Base-by-base conservation (phyloP, 2,888 invertebrate genomes). In the Hirtodrosophila trivittata region DNA sequence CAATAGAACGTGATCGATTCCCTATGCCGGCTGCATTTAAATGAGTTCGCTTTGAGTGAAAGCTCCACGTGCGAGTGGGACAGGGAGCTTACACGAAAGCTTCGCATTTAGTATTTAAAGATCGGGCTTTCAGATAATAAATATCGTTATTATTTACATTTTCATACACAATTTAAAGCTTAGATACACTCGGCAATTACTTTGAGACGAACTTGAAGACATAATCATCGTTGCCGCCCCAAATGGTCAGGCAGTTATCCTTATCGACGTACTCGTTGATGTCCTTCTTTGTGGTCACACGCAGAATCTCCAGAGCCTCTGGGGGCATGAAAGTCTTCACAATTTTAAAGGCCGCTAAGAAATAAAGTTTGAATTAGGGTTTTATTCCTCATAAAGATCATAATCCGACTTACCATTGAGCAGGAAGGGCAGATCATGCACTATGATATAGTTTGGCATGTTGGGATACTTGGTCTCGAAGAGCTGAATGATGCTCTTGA, bases 391-490 rank as follows among this genome's bases (percentile, higher is more conserved):
- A n/a, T n/a, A n/a, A n/a, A n/a, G n/a, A n/a, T n/a, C n/a, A n/a
- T n/a, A n/a, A n/a, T n/a, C 9, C 3, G 4, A 49, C 92, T 91
- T 91, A 95, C 95, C 94, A 86, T 95, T 96, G 66, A 98, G 91
- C 2, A 98, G 93, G 97, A 98, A 98, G 0, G 98, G 97, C 96
- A 98, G 95, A 88, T 98, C 97, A 89, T 94, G 97, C 55, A 98
- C 95, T 12, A 98, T 91, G 71, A 98, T 97, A 86, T 96, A 96
- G 87, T 97, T 97, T 66, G 97, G 91, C 86, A 95, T 95, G 89
- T 93, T 93, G 0, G 98, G 98, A 90, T 97, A 98, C 87, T 97
- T 97, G 16, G 93, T 92, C 89, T 97, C 97, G 88, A 98, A 96
- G 35, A 97, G 92, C 9, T 93, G 93, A 66, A 98, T 97, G 57